Evolutionary conservation across 2,888 invertebrate species (phyloP), one percentile per base, ranked within the genome.

Genomic region (Drosophila recens): DNA sequence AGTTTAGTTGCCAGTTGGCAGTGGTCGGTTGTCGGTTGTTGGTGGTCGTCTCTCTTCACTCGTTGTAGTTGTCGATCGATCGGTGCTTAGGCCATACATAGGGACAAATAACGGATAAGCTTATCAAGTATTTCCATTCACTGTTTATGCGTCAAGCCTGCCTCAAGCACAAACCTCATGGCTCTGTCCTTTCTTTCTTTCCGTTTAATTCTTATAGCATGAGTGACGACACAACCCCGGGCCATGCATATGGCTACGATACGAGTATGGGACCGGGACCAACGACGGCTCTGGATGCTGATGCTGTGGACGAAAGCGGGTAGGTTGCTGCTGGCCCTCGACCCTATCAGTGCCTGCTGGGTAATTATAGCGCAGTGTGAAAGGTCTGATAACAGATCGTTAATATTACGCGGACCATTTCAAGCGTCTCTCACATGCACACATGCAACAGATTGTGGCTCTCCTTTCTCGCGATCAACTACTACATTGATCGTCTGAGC

Each of bases 361-460:
- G 75, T 89, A 89, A 83, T 89, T 83, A 83, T 83, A 89, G 88
- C 66, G 61, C 63, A 51, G 76, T 72, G 79, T 75, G 69, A 77
- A 70, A 77, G 81, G 67, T 75, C 87, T 67, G 84, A 84, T 84
- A 84, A 89, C 76, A 87, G 89, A 89, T 84, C 84, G 84, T 84
- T 84, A 84, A 80, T 89, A 84, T 84, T 84, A 89, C 86, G 88
- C 89, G 84, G 72, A 61, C 69, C 84, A 84, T 89, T 84, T 82
- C 84, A 72, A 80, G 79, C 69, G 72, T 20, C 72, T 72, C 57
- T 66, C 57, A 40, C 27, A 27, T 9, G 33, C 34, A 23, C 34
- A 17, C 43, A 11, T 11, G 27, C 2, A 17, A 30, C 49, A 52
- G 75, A 63, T 63, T 62, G 61, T 57, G 51, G 4, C 52, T 30